Conservation (phyloP, 1,140 invertebrate species). For the Eufriesea mexicana region DNA sequence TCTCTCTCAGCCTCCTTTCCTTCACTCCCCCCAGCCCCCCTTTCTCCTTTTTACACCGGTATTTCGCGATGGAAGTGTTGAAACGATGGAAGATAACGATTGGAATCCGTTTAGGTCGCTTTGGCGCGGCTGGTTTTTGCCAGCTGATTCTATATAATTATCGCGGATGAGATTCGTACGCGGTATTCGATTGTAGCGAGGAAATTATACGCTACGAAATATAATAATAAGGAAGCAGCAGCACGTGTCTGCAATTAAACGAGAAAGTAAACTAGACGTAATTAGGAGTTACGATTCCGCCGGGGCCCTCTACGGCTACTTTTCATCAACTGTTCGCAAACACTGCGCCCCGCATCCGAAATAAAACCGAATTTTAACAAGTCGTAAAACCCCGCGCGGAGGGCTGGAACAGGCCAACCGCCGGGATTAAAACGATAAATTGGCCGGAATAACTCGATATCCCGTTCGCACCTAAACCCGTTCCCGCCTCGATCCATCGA, state of each 20-base stretch:
- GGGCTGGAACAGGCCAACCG: neutral
- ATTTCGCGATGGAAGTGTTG: neutral
- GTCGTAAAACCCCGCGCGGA: neutral
- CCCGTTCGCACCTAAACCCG: neutral
- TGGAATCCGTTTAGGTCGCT: neutral
- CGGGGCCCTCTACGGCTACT: neutral
- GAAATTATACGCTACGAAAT: neutral
- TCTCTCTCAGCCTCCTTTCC: no score
- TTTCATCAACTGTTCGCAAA: neutral
- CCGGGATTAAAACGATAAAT: slow-evolving; percentile 23
- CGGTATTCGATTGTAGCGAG: neutral
- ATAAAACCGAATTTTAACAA: slow-evolving; percentile 17
- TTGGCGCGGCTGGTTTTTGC: neutral
- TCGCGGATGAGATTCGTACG: neutral
- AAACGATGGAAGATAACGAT: neutral
- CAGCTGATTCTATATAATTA: neutral
- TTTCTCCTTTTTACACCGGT: neutral
- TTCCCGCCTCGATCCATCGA: neutral
- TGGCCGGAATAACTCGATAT: slow-evolving; percentile 10
- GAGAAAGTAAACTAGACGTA: neutral
- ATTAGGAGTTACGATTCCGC: neutral
- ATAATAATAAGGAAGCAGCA: neutral
- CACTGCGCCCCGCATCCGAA: neutral
- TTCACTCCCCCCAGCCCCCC: no score
- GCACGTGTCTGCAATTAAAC: neutral